Evolutionary conservation across 2,113 vertebrate genomes (phyloP), one percentile per base, ranked within the genome.

Genomic region (Serilophus lunatus): DNA sequence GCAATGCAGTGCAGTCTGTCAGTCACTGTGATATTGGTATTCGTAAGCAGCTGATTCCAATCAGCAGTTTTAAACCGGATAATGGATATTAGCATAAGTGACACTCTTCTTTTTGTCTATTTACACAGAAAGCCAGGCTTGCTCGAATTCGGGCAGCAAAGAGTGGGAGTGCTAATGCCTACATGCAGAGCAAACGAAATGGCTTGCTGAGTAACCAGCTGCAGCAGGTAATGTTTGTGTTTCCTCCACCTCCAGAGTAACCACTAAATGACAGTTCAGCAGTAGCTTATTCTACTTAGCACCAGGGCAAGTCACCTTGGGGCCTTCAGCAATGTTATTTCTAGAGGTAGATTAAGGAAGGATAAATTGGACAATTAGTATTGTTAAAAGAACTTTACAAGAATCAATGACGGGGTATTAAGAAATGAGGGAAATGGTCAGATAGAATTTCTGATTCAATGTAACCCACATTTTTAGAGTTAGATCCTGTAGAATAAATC

Each of bases 181-280:
- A 99, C 98, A 99, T 99, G 99, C 99, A 99, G 98, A 99, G 99
- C 98, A 99, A 99, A 98, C 98, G 98, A 96, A 99, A 99, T 35
- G 99, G 99, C 96, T 97, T 99, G 97, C 98, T 99, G 97, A 98
- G 97, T 93, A 97, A 99, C 97, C 97, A 98, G 50, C 97, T 99
- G 93, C 98, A 99, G 98, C 98, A 99, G 99, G 99, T 99, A 98
- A 97, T 87, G 93, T 44, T 70, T 47, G 45, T 44, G 54, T 54
- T 71, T 36, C 50, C 78, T 86, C 69, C 68, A 45, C 42, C 74
- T 91, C 90, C 57, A 63, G 47, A 90, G 31, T 40, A 87, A 65
- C 51, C 59, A 45, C 72, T 91, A 92, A 88, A 89, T 89, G 79
- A 86, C 53, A 90, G 82, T 47, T 28, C 81, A 79, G 79, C 16